Conservation (phyloP, 2,888 invertebrate genomes). For the Automeris io region DNA sequence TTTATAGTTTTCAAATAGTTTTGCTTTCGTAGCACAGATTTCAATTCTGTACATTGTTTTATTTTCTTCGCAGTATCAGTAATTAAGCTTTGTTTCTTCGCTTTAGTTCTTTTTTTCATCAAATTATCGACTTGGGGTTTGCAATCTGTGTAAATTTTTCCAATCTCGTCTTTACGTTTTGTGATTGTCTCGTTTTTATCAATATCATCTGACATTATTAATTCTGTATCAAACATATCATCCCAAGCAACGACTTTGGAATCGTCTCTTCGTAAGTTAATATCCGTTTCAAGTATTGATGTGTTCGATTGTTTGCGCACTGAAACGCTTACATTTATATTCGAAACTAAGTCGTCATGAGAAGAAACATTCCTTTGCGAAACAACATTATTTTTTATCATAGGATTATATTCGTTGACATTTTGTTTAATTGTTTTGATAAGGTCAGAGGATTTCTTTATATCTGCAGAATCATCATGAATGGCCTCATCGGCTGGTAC, state of each 20-base stretch:
- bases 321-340: neutral
- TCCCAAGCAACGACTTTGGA: conserved; percentile 29
- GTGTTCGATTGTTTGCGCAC: too few species aligned
- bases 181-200: neutral
- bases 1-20: conserved; percentile 47
- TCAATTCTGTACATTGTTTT: conserved; percentile 20
- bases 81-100: conserved; percentile 14
- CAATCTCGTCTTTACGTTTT: neutral
- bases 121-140: neutral
- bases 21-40: conserved; percentile 33
- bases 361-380: neutral
- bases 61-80: conserved; percentile 23
- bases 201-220: conserved; percentile 19
- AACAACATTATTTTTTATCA: neutral
- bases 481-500: neutral
- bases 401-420: conserved; percentile 6
- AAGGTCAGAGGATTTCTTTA: neutral
- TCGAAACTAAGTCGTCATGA: neutral
- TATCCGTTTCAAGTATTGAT: neutral
- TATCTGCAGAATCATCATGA: neutral
- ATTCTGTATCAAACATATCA: conserved; percentile 49
- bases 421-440: neutral
- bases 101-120: conserved; percentile 2
- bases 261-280: neutral
- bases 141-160: neutral